A percentile compares a stretch with the other conserved stretches of the same genome.
Evolutionary conservation across 2,888 invertebrate species (phyloP).

Genomic region (Philereme vetulata): DNA sequence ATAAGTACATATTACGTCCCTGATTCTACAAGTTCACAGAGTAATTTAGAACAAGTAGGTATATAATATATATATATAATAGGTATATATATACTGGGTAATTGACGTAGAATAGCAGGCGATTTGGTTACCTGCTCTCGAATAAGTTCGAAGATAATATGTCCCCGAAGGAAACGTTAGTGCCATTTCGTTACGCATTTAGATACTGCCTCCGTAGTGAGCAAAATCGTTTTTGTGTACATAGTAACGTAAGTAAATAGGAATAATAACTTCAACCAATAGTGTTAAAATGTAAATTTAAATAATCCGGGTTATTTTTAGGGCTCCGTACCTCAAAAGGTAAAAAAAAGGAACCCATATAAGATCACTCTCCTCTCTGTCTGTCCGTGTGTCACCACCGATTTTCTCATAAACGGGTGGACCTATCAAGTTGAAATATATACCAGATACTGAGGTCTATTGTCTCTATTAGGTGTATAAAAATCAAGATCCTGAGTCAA

Average conservation of each 20-base stretch:
- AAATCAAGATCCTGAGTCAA: too few relatives aligned
- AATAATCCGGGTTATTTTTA: too few relatives aligned
- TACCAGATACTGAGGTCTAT: too few relatives aligned
- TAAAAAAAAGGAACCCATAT: too few relatives aligned
- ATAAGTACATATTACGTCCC: slow-evolving; percentile 7
- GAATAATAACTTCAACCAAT: neutral
- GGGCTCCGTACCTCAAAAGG: too few relatives aligned
- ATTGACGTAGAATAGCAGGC: slow-evolving; percentile 34
- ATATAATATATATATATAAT: too few relatives aligned
- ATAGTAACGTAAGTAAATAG: neutral
- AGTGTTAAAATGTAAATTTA: too few relatives aligned
- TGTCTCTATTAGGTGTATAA: too few relatives aligned
- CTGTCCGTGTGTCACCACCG: too few relatives aligned
- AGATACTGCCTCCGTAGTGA: slow-evolving; percentile 49
- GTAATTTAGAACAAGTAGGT: slow-evolving; percentile 21
- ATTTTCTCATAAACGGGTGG: too few relatives aligned
- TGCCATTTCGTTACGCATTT: slow-evolving; percentile 52
- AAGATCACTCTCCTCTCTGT: too few relatives aligned
- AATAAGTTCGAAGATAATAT: slow-evolving; percentile 51
- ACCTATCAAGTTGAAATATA: too few relatives aligned
- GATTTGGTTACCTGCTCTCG: slow-evolving; percentile 45
- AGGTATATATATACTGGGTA: slow-evolving; percentile 25
- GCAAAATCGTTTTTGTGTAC: slow-evolving; percentile 6
- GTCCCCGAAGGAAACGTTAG: slow-evolving; percentile 51
- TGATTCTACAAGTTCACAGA: slow-evolving; percentile 19